A percentile compares a stretch with the other conserved stretches of the same genome.
phyloP scores from a whole-genome alignment of 2,113 vertebrate genomes.

The Malurus alboscapulatus region DNA sequence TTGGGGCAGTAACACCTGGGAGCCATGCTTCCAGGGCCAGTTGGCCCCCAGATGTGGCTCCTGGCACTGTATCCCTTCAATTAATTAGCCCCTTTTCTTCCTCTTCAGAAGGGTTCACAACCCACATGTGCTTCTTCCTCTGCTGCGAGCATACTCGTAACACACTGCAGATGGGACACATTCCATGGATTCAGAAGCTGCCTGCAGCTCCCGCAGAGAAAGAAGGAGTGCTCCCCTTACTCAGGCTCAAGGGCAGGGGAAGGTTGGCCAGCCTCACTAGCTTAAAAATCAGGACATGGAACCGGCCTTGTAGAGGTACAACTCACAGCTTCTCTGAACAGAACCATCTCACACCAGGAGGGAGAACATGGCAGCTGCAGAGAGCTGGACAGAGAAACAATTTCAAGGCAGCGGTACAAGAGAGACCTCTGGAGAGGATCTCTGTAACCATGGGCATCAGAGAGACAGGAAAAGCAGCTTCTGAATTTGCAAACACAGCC shows the following conservation, averaged over 20 bases:
- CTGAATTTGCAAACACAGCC: background rate
- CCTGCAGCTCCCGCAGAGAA: background rate
- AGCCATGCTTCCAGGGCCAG: background rate
- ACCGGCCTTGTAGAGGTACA: background rate
- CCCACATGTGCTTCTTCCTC: conserved; percentile 56
- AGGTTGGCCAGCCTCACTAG: background rate
- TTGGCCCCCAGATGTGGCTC: conserved; percentile 59
- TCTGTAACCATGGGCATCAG: background rate
- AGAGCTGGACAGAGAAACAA: background rate
- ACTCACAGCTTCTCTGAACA: background rate
- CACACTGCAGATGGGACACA: conserved; percentile 58
- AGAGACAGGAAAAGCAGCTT: background rate
- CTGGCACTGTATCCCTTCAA: conserved; percentile 39
- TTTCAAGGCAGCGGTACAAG: background rate
- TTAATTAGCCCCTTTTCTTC: conserved; percentile 59
- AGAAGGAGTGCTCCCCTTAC: background rate
- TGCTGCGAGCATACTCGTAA: conserved; percentile 14
- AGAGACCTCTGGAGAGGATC: background rate
- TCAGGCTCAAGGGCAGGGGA: background rate
- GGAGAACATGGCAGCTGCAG: background rate
- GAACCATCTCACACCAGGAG: background rate
- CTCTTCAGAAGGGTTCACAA: conserved; percentile 57
- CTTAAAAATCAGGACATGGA: background rate
- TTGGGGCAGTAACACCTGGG: background rate
- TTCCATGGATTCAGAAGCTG: conserved; percentile 56